phyloP scores from a whole-genome alignment of 1,140 invertebrate genomes.

The Drosophila parvula region DNA sequence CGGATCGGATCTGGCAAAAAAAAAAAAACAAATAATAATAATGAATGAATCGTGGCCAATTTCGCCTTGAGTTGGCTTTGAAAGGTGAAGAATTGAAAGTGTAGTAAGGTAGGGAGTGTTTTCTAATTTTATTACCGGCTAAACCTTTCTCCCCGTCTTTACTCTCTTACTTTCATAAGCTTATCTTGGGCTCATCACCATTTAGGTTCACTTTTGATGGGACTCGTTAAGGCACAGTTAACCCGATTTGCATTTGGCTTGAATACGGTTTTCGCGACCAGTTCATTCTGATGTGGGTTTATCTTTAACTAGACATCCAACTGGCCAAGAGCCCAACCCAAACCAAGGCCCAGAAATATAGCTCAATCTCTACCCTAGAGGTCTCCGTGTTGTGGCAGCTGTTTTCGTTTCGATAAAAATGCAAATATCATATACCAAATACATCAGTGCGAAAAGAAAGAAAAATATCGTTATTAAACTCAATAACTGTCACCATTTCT shows the following conservation, averaged over 20 bases:
- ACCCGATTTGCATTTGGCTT: conserved; percentile 67
- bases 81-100: conserved; percentile 14
- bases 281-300: conserved; percentile 30
- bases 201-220: conserved; percentile 48
- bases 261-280: conserved; percentile 47
- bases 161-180: conserved; percentile 45
- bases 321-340: conserved; percentile 32
- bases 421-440: conserved; percentile 67
- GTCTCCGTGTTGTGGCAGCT: conserved; percentile 43
- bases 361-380: conserved; percentile 18
- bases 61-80: conserved; percentile 2
- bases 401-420: conserved; percentile 68
- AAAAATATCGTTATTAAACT: conserved; percentile 68
- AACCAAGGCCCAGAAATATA: conserved; percentile 7
- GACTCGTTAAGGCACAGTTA: conserved; percentile 71
- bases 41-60: conserved; percentile 42
- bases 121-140: conserved; percentile 44
- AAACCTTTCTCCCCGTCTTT: conserved; percentile 16
- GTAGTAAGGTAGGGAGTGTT: background rate
- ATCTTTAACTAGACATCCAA: conserved; percentile 37
- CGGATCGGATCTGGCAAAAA: conserved; percentile 33
- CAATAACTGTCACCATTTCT: conserved; percentile 67
- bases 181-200: conserved; percentile 41
- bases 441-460: conserved; percentile 5
- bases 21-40: conserved; percentile 21